Conservation (phyloP, 2,797 vertebrate species). For the Tadarida brasiliensis region DNA sequence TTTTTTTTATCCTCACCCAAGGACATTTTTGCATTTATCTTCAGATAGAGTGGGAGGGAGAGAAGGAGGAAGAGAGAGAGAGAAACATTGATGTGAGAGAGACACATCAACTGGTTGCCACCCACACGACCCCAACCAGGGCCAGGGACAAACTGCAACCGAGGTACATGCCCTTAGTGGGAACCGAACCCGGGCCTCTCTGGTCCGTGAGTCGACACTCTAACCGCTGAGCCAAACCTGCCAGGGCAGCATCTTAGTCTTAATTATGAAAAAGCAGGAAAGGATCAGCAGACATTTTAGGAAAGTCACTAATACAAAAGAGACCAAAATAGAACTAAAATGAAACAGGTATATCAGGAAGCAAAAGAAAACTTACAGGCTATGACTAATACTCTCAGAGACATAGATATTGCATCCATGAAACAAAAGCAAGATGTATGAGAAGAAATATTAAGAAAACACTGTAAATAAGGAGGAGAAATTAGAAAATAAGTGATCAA, state of each 20-base stretch:
- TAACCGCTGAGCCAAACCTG: too few relatives aligned
- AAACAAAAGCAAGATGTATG: slow-evolving; percentile 5
- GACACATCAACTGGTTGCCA: too few relatives aligned
- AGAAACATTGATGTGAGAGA: too few relatives aligned
- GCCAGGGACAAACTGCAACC: too few relatives aligned
- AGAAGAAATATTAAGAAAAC: background rate
- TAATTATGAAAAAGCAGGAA: background rate
- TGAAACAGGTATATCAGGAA: background rate
- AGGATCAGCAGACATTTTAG: background rate
- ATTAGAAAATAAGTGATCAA: background rate
- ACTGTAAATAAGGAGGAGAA: background rate
- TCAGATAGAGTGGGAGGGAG: too few relatives aligned
- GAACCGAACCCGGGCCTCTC: too few relatives aligned
- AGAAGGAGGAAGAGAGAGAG: too few relatives aligned
- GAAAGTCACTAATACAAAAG: background rate
- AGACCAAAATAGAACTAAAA: background rate
- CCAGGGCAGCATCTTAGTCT: background rate
- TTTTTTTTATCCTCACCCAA: too few relatives aligned
- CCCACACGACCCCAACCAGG: too few relatives aligned
- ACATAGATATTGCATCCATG: background rate
- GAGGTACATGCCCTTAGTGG: too few relatives aligned
- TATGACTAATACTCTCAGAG: background rate
- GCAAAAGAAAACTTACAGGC: background rate
- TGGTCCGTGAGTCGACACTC: too few relatives aligned
- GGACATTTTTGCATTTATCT: too few relatives aligned